phyloP scores from a whole-genome alignment of 2,113 vertebrate genomes.

The Todiramphus saurophagus region DNA sequence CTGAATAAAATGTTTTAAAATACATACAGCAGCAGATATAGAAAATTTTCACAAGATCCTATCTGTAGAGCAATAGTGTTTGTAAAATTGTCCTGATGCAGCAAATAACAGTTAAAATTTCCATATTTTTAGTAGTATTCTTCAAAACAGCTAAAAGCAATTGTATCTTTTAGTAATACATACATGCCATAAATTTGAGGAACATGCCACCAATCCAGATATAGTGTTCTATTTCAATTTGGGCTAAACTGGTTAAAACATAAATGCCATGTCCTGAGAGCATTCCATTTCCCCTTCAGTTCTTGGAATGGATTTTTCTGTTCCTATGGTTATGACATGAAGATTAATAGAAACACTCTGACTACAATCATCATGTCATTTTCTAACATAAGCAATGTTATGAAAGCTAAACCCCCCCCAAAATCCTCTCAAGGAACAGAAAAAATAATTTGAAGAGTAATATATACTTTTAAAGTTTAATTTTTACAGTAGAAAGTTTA shows the following conservation, averaged over 20 bases:
- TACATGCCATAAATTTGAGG: neutral
- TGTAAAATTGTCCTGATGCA: neutral
- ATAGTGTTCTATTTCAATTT: neutral
- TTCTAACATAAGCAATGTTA: neutral
- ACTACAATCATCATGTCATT: neutral
- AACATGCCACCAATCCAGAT: neutral
- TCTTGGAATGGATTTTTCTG: neutral
- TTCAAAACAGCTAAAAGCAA: neutral
- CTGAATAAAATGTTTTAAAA: neutral
- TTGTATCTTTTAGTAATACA: neutral
- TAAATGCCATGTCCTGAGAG: neutral
- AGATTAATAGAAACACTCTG: neutral
- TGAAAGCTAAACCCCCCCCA: accelerated
- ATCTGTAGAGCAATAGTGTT: neutral
- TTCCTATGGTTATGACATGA: neutral
- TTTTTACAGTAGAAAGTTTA: neutral
- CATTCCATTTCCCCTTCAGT: neutral
- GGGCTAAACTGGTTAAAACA: neutral
- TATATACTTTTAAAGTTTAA: neutral
- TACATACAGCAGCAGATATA: neutral
- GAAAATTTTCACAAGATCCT: neutral
- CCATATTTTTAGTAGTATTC: neutral
- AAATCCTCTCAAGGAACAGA: neutral
- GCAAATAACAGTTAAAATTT: neutral
- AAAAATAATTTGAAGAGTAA: neutral